Percentiles rank a stretch among this genome's conserved stretches.
These are phyloP conservation scores for Atherinosoma microstoma DNA, from an alignment of 2,797 vertebrate species.

Conservation along the genomic window DNA sequence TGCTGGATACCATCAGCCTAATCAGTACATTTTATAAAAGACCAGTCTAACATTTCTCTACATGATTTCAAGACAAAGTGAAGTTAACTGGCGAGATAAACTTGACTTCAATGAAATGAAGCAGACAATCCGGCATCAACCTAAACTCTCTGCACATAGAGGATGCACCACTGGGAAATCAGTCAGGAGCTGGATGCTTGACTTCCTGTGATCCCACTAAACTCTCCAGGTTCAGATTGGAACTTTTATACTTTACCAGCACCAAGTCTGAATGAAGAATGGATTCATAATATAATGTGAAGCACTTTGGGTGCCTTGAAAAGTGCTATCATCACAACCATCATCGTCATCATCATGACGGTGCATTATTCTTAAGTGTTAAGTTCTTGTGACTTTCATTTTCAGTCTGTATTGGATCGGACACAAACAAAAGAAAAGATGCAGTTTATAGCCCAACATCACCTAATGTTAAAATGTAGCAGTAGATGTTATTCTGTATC, in stretches of 20 bases:
- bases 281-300: neutral
- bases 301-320: neutral
- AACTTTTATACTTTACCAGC: no score
- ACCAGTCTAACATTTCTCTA: neutral
- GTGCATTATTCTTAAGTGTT: no score
- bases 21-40: constrained; percentile 4
- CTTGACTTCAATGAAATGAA: constrained; percentile 2
- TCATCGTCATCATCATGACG: no score
- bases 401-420: neutral
- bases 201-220: neutral
- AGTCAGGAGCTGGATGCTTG: neutral
- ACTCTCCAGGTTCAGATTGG: no score
- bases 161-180: no score
- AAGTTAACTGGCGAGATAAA: constrained; percentile 7
- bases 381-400: no score
- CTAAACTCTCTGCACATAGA: neutral
- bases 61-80: neutral
- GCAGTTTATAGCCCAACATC: neutral
- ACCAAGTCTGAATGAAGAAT: no score
- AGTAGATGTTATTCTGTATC: neutral
- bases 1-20: constrained; percentile 9
- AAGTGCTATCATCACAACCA: neutral
- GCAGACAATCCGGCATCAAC: neutral
- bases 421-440: neutral
- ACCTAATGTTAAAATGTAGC: neutral